A percentile compares a stretch with the other conserved stretches of the same genome.
Evolutionary conservation across 2,113 vertebrate genomes (phyloP).

Genomic region (Catharus fuscescens): DNA sequence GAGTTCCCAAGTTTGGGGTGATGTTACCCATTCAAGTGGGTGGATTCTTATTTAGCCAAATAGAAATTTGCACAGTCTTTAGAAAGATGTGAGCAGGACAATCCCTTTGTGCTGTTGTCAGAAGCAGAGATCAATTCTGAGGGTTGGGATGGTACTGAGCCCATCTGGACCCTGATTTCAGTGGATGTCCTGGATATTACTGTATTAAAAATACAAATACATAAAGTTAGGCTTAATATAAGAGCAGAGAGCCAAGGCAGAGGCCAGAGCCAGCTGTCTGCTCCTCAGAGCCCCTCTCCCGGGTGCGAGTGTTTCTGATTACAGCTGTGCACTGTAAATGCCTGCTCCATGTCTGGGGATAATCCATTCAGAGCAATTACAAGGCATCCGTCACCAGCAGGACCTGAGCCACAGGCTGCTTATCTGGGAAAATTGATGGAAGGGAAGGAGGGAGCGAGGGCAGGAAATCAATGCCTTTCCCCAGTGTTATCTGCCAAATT

Average conservation of each 20-base stretch:
- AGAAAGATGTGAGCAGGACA: neutral
- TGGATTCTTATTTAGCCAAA: neutral
- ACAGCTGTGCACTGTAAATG: conserved; percentile 44
- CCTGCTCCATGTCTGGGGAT: conserved; percentile 55
- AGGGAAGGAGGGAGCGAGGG: conserved; percentile 1
- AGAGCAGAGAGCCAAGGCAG: neutral
- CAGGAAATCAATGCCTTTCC: conserved; percentile 46
- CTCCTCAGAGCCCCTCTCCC: neutral
- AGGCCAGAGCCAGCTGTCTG: conserved; percentile 28
- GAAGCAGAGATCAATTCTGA: neutral
- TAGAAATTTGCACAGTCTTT: neutral
- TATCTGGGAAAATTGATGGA: conserved; percentile 51
- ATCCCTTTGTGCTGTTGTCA: too few relatives aligned
- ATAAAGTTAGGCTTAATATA: neutral
- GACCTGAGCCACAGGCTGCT: conserved; percentile 63
- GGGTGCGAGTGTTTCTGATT: conserved; percentile 35
- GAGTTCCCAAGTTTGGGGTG: neutral
- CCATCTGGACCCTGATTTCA: neutral
- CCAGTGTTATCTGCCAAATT: conserved; percentile 36
- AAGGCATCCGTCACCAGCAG: conserved; percentile 59
- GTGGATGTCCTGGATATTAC: neutral
- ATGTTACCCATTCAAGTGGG: neutral
- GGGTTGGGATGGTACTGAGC: neutral
- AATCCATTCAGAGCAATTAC: conserved; percentile 65
- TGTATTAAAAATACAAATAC: neutral